Evolutionary conservation across 2,888 invertebrate genomes (phyloP).

Genomic region (Pristionchus entomophagus): DNA sequence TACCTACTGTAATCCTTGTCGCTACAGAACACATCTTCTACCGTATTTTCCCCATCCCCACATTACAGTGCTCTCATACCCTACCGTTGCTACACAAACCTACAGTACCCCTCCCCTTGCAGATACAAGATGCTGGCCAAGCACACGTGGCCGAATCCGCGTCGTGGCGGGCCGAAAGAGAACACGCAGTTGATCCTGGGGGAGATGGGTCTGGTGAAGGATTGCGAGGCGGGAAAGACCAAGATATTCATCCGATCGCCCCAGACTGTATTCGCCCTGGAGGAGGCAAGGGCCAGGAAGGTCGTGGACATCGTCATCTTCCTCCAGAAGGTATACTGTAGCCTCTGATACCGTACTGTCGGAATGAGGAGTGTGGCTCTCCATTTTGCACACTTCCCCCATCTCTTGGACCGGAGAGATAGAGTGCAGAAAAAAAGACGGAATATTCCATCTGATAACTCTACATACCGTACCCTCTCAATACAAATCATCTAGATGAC

Average conservation of each 20-base stretch:
- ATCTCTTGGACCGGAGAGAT: too few relatives aligned
- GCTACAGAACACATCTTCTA: too few relatives aligned
- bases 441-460: too few relatives aligned
- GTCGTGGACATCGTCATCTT: conserved; percentile 92
- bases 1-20: too few relatives aligned
- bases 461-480: not conserved
- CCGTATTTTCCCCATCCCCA: not conserved
- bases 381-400: not conserved
- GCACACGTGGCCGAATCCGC: conserved; percentile 97
- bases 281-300: conserved; percentile 88
- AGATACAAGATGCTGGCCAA: conserved; percentile 97
- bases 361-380: too few relatives aligned
- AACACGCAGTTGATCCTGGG: conserved; percentile 89
- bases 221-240: conserved; percentile 94
- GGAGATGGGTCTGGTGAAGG: conserved; percentile 85
- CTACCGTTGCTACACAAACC: too few relatives aligned
- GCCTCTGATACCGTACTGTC: too few relatives aligned
- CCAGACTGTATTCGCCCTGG: conserved; percentile 90
- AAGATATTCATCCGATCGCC: conserved; percentile 93
- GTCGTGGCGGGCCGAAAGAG: conserved; percentile 83
- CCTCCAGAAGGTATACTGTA: conserved; percentile 87
- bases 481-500: conserved; percentile 80
- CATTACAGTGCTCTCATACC: too few relatives aligned
- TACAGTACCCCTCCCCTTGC: conserved; percentile 5
- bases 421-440: too few relatives aligned